These are phyloP conservation scores for Bambusicola thoracicus DNA, from an alignment of 2,113 vertebrate genomes.

Conservation along the genomic window DNA sequence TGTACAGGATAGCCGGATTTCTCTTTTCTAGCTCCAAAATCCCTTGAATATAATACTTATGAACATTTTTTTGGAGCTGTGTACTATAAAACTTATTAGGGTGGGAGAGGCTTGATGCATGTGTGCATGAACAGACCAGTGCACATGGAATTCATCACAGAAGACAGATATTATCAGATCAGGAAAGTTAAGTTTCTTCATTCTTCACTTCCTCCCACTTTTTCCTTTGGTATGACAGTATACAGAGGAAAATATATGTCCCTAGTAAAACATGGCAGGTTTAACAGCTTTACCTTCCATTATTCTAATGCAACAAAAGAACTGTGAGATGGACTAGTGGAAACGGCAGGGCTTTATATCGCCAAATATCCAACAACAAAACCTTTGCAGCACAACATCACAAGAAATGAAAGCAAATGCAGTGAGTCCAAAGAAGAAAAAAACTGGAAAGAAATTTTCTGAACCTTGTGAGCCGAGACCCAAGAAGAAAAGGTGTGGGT, in stretches of 20 bases:
- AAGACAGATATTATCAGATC: neutral
- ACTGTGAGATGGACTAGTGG: neutral
- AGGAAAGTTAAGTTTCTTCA: neutral
- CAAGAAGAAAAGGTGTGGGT: neutral
- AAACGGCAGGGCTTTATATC: neutral
- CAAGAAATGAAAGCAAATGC: neutral
- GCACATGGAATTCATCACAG: neutral
- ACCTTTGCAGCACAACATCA: neutral
- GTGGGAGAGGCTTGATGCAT: neutral
- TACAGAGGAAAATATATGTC: neutral
- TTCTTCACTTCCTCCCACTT: neutral
- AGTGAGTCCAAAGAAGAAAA: neutral
- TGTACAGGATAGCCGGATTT: slow-evolving; percentile 2
- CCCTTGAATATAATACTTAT: neutral
- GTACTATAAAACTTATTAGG: neutral
- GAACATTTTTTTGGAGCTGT: neutral
- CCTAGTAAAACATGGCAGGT: neutral
- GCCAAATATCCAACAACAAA: neutral
- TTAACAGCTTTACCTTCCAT: neutral
- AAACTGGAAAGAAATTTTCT: neutral
- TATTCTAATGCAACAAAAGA: neutral
- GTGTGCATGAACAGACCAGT: neutral
- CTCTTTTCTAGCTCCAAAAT: neutral
- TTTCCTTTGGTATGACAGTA: neutral
- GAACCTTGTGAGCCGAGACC: neutral